Evolutionary conservation across 2,888 invertebrate genomes (phyloP), one percentile per base, ranked within the genome.

Genomic region (Habroteleia sp.): DNA sequence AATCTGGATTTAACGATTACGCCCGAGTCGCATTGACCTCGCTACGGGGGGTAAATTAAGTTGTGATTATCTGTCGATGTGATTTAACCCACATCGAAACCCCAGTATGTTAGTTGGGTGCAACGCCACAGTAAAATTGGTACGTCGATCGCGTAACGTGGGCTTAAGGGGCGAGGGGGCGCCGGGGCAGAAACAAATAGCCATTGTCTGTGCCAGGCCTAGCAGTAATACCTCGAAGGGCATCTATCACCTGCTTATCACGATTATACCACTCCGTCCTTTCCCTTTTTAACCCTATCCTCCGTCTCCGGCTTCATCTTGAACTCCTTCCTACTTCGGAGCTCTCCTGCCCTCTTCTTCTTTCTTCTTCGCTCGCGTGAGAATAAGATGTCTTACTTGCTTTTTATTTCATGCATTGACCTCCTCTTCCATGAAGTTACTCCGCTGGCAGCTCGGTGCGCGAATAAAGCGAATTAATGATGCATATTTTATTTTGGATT

Each of bases 191-290:
- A 87, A 88, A 88, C 87, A 88, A 88, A 88, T 87, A 88, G 87
- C 88, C 84, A 88, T 87, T 87, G 87, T 87, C 85, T 84, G 84
- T 77, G 80, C 77, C 78, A 78, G 84, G 77, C 79, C 82, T 82
- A 82, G 83, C 84, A 81, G 83, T 84, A 84, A 83, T 82, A 81
- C 83, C 83, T 86, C 80, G 81, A 84, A 84, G 83, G 83, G 86
- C 87, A 88, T 88, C 87, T 88, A 87, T 88, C 88, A 88, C 88
- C 86, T 87, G 88, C 87, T 88, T 88, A 88, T 88, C 88, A 88
- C 84, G 88, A 88, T 88, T 87, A 87, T 88, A 87, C 87, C 85
- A 85, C 87, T 86, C 82, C 82, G 79, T 81, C 79, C 80, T 77
- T 78, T 82, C 80, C 77, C 79, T 79, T 78, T 79, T 66, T 78